phyloP scores from a whole-genome alignment of 2,797 vertebrate genomes.

The Tamandua tetradactyla region DNA sequence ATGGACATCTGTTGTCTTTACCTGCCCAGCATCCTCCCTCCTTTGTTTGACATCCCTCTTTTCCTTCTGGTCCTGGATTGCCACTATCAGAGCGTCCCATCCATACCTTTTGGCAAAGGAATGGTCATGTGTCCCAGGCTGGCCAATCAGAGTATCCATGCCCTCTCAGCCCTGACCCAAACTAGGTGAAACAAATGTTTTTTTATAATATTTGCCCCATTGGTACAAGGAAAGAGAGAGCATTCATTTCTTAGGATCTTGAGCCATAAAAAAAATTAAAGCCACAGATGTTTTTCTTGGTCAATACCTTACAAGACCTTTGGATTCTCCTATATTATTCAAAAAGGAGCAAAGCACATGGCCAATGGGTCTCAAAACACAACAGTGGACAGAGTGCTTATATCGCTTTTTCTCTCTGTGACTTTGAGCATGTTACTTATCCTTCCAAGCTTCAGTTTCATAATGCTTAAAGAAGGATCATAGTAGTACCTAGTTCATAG shows the following conservation, averaged over 20 bases:
- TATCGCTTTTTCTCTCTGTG: neutral
- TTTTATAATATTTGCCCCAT: neutral
- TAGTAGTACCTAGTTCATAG: neutral
- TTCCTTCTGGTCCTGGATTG: neutral
- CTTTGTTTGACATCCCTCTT: neutral
- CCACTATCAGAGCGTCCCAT: neutral
- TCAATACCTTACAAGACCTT: no score
- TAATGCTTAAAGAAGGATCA: neutral
- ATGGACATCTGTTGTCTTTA: neutral
- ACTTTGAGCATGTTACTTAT: neutral
- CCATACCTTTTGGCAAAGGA: neutral
- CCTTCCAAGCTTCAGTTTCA: neutral
- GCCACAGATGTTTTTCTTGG: neutral
- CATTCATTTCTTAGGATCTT: neutral
- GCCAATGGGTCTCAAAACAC: neutral
- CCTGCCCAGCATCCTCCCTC: neutral
- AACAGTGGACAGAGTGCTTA: neutral
- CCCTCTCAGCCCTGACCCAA: neutral
- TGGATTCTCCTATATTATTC: no score
- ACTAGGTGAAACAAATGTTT: neutral
- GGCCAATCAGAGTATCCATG: neutral
- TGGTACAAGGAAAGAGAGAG: neutral
- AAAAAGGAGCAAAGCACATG: neutral
- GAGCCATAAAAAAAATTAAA: neutral
- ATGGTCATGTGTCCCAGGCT: neutral